A percentile compares a stretch with the other conserved stretches of the same genome.
Conservation (phyloP, 2,113 vertebrate species). For the Piprites chloris region DNA sequence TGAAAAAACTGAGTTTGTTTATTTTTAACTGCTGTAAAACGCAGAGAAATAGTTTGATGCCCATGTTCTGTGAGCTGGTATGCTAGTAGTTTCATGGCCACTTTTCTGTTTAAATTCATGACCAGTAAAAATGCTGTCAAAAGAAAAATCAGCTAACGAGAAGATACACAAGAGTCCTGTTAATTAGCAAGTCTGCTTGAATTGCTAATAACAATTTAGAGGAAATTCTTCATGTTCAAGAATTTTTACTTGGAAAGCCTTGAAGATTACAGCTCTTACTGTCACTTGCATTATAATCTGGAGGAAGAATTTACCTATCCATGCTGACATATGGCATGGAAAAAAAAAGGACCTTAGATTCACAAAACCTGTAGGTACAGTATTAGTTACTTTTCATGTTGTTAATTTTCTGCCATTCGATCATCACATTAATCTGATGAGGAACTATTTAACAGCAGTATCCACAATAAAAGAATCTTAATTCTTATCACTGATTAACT, state of each 20-base stretch:
- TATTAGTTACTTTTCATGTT: background rate
- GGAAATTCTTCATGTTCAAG: background rate
- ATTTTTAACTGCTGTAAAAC: conserved; percentile 20
- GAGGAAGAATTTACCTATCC: background rate
- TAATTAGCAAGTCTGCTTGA: conserved; percentile 33
- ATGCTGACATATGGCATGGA: background rate
- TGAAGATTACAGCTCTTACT: background rate
- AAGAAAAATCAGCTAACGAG: background rate
- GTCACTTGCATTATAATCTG: background rate
- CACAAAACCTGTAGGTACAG: background rate
- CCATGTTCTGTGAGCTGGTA: background rate
- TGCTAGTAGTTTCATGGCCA: background rate
- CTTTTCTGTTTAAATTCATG: conserved; percentile 19
- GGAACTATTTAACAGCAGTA: background rate
- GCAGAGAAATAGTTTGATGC: background rate
- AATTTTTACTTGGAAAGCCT: background rate
- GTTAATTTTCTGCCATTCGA: background rate
- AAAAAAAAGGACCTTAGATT: background rate
- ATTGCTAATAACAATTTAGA: background rate
- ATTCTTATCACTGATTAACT: background rate
- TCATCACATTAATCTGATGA: background rate
- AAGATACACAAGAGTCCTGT: background rate
- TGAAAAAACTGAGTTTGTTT: conserved; percentile 27
- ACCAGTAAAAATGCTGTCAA: conserved; percentile 17
- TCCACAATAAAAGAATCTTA: background rate